Base-by-base conservation (phyloP, 2,888 invertebrate species). In the Polylopha cassiicola region DNA sequence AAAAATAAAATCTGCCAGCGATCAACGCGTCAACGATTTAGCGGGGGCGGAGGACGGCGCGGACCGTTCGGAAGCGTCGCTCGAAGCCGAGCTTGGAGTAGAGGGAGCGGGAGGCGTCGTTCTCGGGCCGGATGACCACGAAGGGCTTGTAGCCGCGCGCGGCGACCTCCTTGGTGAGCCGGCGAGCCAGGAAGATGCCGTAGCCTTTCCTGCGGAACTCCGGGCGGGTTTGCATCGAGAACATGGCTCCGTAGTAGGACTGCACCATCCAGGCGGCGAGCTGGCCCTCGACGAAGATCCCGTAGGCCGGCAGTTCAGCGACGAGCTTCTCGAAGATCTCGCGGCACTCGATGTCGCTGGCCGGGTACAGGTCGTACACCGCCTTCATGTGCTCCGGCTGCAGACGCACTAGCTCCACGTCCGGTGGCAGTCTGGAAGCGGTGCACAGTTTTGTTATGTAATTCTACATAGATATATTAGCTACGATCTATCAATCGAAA, bases 261-360 rank as follows among this genome's bases (percentile, higher is more conserved):
- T 95, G 95, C 29, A 95, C 92, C 95, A 95, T 95, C 95, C 95
- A 95, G 14, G 95, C 95, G 18, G 94, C 94, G 48, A 95, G 81
- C 58, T 91, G 89, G 31, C 92, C 92, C 37, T 87, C 87, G 61
- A 88, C 90, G 74, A 94, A 94, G 48, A 95, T 90, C 20, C 94
- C 95, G 69, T 92, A 92, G 9, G 94, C 94, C 5, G 94, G 94
- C 51, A 95, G 86, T 61, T 89, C 90, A 41, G 89, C 88, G 46
- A 94, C 92, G 44, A 95, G 87, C 74, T 91, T 91, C 65, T 93
- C 91, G 74, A 95, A 95, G 36, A 94, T 88, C 71, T 94, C 92
- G 50, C 93, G 89, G 65, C 92, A 92, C 74, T 95, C 95, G 88
- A 95, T 93, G 73, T 94, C 93, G 73, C 93, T 94, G 58, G 94